A percentile compares a stretch with the other conserved stretches of the same genome.
Conservation (phyloP, 2,888 invertebrate species). For the Dioctria rufipes region DNA sequence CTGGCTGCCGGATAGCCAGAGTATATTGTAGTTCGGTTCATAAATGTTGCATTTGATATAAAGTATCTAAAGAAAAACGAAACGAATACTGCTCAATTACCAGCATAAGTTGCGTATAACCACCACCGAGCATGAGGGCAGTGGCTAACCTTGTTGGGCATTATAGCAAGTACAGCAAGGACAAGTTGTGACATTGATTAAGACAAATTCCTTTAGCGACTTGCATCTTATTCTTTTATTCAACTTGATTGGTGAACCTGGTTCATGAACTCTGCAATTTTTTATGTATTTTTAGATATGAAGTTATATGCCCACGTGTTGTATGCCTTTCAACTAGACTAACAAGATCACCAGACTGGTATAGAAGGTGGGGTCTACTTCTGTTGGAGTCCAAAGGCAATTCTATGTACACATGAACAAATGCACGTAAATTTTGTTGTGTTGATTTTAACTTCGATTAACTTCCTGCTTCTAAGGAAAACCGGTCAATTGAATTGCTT, state of each 20-base stretch:
- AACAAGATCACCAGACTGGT: too few species aligned
- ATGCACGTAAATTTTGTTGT: conserved; percentile 20
- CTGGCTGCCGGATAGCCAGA: conserved; percentile 15
- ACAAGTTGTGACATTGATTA: conserved; percentile 42
- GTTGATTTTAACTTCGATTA: conserved; percentile 13
- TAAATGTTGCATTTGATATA: conserved; percentile 11
- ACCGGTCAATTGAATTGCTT: conserved; percentile 11
- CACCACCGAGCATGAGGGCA: background rate
- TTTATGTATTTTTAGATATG: background rate
- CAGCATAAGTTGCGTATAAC: too few species aligned
- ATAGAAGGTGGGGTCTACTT: background rate
- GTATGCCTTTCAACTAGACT: too few species aligned
- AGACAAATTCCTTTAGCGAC: conserved; percentile 20
- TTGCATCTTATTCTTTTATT: conserved; percentile 25
- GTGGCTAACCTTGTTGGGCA: conserved; percentile 40
- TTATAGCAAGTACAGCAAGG: conserved; percentile 8
- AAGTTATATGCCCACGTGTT: too few species aligned
- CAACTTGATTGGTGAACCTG: conserved; percentile 31
- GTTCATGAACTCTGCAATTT: conserved; percentile 28
- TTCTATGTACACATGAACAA: background rate
- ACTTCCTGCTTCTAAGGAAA: conserved; percentile 31
- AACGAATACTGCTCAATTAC: background rate
- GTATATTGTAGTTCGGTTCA: background rate
- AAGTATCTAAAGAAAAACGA: too few species aligned
- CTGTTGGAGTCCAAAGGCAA: conserved; percentile 8